These are phyloP conservation scores for Solea solea DNA, from an alignment of 2,113 vertebrate species.

Conservation along the genomic window DNA sequence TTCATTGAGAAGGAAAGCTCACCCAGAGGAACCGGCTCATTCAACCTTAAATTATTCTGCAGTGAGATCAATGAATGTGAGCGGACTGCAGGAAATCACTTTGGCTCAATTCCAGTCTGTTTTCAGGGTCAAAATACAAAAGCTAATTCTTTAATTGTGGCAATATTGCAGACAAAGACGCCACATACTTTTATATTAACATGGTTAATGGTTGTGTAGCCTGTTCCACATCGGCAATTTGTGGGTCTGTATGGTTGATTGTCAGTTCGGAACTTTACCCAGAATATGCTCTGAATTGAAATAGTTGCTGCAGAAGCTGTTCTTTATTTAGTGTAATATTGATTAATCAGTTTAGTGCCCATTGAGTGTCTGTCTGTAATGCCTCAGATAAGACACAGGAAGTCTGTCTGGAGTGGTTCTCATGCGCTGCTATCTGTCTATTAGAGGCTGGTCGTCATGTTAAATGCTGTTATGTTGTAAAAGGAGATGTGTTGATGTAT, in stretches of 20 bases:
- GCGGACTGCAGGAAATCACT: constrained; percentile 56
- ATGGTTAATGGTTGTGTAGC: background rate
- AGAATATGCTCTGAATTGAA: constrained; percentile 26
- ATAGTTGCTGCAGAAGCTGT: constrained; percentile 17
- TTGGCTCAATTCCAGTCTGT: constrained; percentile 33
- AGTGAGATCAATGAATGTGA: constrained; percentile 56
- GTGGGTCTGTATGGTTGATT: constrained; percentile 22
- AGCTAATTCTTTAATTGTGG: constrained; percentile 12
- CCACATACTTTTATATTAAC: background rate
- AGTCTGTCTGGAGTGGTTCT: constrained; percentile 16
- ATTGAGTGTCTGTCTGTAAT: constrained; percentile 17
- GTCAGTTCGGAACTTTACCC: background rate
- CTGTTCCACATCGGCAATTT: constrained; percentile 4
- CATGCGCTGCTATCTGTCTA: constrained; percentile 6
- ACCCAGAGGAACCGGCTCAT: constrained; percentile 38
- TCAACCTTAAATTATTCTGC: constrained; percentile 62
- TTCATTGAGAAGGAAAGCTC: constrained; percentile 30
- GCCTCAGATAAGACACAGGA: constrained; percentile 34
- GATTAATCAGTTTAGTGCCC: constrained; percentile 38
- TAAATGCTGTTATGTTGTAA: constrained; percentile 3
- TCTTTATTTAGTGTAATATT: constrained; percentile 48
- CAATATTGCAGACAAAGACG: constrained; percentile 22
- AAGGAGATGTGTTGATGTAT: constrained; percentile 10
- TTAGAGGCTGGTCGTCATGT: background rate
- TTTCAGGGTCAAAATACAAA: constrained; percentile 33